Evolutionary conservation across 2,797 vertebrate species (phyloP), one percentile per base, ranked within the genome.

Genomic region (Parauchenoglanis ngamensis): DNA sequence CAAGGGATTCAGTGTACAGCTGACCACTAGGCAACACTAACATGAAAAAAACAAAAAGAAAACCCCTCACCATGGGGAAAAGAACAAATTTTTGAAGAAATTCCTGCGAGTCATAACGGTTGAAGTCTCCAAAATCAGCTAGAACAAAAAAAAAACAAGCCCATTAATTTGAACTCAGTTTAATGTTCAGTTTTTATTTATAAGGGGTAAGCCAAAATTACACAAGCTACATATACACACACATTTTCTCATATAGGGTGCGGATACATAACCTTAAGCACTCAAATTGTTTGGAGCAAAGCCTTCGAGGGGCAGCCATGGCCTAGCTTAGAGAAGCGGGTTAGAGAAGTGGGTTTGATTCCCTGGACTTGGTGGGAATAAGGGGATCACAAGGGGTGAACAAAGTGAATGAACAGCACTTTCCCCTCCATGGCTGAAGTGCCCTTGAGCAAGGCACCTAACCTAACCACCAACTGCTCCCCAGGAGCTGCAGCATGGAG

Each of bases 81-180:
- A 99, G 96, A 90, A 96, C 97, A 94, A 98, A 98, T 94, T 98
- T 98, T 94, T 99, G 97, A 54, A 99, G 97, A 92, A 99, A 99
- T 84, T 99, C 98, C 91, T 99, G 98, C 77, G 98, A 99, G 92
- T 99, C 98, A 96, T 98, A 98, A 59, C 97, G 97, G 94, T 97
- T 97, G 88, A 97, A 99, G 94, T 99, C 98, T 91, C 98, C 98
- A 94, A 99, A 99, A 94, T 99, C 98, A 93, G 98, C 98, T 99
- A 89, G 40, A 93, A 49, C 15, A 52, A 76, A 57, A 84, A 89
- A 81, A 56, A 44, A 0, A 46, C 21, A 25, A 15, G 13, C 7
- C 23, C 10, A 21, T 85, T 70, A 73, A 75, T n/a, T 78, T 72
- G 4, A 57, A 23, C 1, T 15, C 25, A 81, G 25, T 63, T 81